Evolutionary conservation across 2,113 vertebrate genomes (phyloP), one percentile per base, ranked within the genome.

Genomic region (Tiliqua scincoides): DNA sequence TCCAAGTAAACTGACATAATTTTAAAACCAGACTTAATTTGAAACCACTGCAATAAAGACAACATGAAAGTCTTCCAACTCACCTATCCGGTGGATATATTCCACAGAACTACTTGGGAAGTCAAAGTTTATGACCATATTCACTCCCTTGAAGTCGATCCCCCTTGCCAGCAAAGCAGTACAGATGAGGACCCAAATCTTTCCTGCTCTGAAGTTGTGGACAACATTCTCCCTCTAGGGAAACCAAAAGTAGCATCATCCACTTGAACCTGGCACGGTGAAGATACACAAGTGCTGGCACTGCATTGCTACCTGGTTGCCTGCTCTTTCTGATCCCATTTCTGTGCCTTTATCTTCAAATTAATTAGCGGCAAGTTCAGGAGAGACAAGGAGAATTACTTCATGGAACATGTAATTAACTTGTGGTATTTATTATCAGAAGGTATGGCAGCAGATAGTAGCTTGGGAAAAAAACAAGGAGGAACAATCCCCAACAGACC

Each of bases 121-220:
- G 92, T 99, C 99, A 0, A 99, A 99, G 88, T 99, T 99, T 92
- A 99, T 96, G 68, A 99, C 98, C 80, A 99, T 96, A 32, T 99
- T 99, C 86, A 99, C 97, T 3, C 98, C 99, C 96, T 99, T 99
- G 95, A 99, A 99, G 94, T 99, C 99, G 70, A 99, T 99, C 40
- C 99, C 99, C 95, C 99, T 96, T 84, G 98, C 98, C 48, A 99
- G 95, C 65, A 99, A 94, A 4, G 98, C 98, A 0, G 99, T 99
- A 95, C 98, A 99, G 94, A 99, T 99, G 88, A 99, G 96, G 88
- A 99, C 98, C 99, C 99, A 99, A 91, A 99, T 99, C 92, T 99
- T 99, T 21, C 99, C 99, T 0, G 98, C 97, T 94, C 99, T 97
- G 91, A 99, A 99, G 92, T 97, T 98, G 90, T 88, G 96, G 15